Evolutionary conservation across 1,140 invertebrate species (phyloP).

Genomic region (Brachionus rotundiformis): DNA sequence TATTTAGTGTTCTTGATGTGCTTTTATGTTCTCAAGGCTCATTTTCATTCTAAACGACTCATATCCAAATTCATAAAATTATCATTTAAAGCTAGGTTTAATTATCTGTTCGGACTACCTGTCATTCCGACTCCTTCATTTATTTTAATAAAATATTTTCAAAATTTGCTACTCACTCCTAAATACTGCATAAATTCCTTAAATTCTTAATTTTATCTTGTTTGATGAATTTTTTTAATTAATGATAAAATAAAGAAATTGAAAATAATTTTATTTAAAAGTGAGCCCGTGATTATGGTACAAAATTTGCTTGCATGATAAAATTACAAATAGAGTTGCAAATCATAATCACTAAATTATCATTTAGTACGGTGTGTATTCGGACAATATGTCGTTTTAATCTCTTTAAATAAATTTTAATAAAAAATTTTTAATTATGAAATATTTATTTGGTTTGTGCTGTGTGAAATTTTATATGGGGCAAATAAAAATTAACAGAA

Average conservation of each 20-base stretch:
- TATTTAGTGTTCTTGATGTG: neutral
- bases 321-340: too few relatives aligned
- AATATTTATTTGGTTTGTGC: neutral
- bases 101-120: neutral
- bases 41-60: conserved; percentile 9
- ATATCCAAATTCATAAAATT: conserved; percentile 36
- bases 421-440: neutral
- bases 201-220: too few relatives aligned
- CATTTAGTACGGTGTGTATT: neutral
- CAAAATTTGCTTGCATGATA: too few relatives aligned
- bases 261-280: too few relatives aligned
- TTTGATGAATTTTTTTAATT: too few relatives aligned
- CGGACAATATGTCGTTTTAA: neutral
- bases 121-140: neutral
- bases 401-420: neutral
- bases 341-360: neutral
- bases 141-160: neutral
- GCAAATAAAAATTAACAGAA: neutral
- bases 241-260: too few relatives aligned
- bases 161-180: neutral
- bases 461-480: neutral
- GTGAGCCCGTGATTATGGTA: too few relatives aligned
- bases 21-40: neutral
- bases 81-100: neutral
- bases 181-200: neutral